These are phyloP conservation scores for Bubalus kerabau DNA, from an alignment of 2,113 vertebrate species.

Conservation along the genomic window DNA sequence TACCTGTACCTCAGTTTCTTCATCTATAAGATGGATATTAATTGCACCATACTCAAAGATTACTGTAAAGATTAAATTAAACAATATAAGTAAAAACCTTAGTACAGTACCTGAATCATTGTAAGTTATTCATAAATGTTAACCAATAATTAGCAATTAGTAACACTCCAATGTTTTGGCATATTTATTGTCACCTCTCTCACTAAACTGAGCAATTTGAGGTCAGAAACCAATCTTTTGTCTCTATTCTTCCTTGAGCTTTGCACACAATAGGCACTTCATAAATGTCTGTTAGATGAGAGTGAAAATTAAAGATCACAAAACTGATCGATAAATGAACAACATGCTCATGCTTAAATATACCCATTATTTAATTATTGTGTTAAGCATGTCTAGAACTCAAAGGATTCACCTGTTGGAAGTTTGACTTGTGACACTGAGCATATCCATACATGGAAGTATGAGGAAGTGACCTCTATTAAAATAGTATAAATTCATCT, in stretches of 20 bases:
- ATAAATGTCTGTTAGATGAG: background rate
- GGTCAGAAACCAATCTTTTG: background rate
- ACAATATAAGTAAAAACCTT: background rate
- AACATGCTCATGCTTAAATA: background rate
- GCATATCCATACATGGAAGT: background rate
- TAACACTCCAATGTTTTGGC: background rate
- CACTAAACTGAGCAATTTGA: background rate
- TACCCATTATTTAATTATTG: background rate
- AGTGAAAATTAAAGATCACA: background rate
- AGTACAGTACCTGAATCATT: background rate
- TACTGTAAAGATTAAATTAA: background rate
- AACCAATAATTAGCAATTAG: background rate
- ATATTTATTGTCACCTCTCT: background rate
- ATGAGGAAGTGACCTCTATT: background rate
- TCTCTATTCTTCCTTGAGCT: background rate
- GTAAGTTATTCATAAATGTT: background rate
- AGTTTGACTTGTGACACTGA: background rate
- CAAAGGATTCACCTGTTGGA: background rate
- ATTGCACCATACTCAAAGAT: background rate
- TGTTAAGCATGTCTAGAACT: background rate
- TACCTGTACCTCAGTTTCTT: background rate
- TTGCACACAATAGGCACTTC: background rate
- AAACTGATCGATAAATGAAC: background rate
- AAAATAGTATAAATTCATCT: background rate
- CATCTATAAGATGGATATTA: background rate